phyloP scores from a whole-genome alignment of 2,888 invertebrate genomes.

The Criorhina ranunculi region DNA sequence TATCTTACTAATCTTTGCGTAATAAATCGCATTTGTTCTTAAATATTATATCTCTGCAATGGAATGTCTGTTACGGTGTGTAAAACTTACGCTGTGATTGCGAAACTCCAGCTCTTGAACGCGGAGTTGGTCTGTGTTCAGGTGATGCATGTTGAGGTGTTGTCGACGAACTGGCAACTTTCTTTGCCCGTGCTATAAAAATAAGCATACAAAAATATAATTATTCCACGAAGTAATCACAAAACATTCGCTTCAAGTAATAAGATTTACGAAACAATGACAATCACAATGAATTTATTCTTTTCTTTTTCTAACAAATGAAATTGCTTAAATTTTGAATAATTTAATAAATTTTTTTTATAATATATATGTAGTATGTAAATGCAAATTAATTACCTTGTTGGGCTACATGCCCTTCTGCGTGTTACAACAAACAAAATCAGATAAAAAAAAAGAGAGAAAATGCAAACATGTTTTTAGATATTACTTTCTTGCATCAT shows the following conservation, averaged over 20 bases:
- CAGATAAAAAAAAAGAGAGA: slow-evolving; percentile 77
- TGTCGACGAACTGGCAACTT: slow-evolving; percentile 84
- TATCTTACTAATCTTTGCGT: neutral
- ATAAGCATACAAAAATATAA: slow-evolving; percentile 75
- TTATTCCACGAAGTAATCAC: neutral
- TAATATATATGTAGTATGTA: slow-evolving; percentile 13
- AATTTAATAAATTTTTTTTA: slow-evolving; percentile 11
- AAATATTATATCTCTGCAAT: neutral
- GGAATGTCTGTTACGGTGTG: slow-evolving; percentile 15
- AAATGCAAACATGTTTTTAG: slow-evolving; percentile 72
- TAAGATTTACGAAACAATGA: slow-evolving; percentile 10
- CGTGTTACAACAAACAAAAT: slow-evolving; percentile 77
- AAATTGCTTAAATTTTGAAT: neutral
- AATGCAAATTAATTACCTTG: slow-evolving; percentile 86
- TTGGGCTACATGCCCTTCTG: slow-evolving; percentile 88
- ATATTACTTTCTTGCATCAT: slow-evolving; percentile 68
- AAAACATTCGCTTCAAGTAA: slow-evolving; percentile 18
- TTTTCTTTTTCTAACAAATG: slow-evolving; percentile 4
- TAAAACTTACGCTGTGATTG: slow-evolving; percentile 95
- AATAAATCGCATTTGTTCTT: neutral
- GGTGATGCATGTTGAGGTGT: slow-evolving; percentile 84
- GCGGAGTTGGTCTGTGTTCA: slow-evolving; percentile 86
- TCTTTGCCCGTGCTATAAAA: slow-evolving; percentile 87
- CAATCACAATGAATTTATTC: slow-evolving; percentile 37
- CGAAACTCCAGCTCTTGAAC: slow-evolving; percentile 91